Evolutionary conservation across 2,113 vertebrate species (phyloP).

Genomic region (Hoplias malabaricus): DNA sequence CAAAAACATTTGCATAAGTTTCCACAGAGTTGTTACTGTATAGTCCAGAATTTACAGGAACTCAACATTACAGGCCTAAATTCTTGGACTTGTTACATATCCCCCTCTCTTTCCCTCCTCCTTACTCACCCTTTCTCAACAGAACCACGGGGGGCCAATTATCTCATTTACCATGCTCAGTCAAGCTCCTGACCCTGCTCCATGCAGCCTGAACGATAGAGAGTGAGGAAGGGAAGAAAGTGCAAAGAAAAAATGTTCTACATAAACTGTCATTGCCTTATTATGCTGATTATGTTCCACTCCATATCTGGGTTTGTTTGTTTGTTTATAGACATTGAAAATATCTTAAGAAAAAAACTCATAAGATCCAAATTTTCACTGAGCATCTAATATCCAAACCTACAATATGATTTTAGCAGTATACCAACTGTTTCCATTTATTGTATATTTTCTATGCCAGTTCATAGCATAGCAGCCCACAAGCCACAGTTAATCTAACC

Average conservation of each 20-base stretch:
- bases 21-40: neutral
- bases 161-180: constrained; percentile 65
- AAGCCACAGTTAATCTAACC: constrained; percentile 23
- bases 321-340: neutral
- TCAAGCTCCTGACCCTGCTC: constrained; percentile 44
- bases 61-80: neutral
- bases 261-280: constrained; percentile 51
- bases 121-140: constrained; percentile 8
- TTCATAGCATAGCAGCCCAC: neutral
- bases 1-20: neutral
- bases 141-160: constrained; percentile 84
- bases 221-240: neutral
- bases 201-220: constrained; percentile 45
- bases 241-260: constrained; percentile 5
- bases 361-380: neutral
- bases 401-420: neutral
- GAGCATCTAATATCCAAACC: neutral
- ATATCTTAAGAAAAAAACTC: neutral
- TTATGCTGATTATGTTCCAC: constrained; percentile 41
- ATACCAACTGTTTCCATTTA: neutral
- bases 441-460: neutral
- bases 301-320: neutral
- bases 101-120: constrained; percentile 33
- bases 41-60: neutral
- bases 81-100: constrained; percentile 6